Evolutionary conservation across 2,113 vertebrate species (phyloP).

Genomic region (Rhinolophus sinicus): DNA sequence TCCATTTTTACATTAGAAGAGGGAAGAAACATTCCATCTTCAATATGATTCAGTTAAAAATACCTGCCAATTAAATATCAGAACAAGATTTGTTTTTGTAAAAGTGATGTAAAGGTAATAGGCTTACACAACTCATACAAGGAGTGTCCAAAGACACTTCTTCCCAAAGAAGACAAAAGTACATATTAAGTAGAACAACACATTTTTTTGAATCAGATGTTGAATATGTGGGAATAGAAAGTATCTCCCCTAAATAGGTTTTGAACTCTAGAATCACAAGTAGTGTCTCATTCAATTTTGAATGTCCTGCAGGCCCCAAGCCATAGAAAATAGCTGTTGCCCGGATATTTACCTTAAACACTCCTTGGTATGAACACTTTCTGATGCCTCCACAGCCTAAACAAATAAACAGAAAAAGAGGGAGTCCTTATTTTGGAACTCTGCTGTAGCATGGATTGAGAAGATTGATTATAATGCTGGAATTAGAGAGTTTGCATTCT

Average conservation of each 20-base stretch:
- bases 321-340: background rate
- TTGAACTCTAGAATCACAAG: background rate
- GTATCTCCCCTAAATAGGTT: background rate
- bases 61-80: background rate
- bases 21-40: background rate
- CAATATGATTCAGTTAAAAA: background rate
- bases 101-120: background rate
- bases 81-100: background rate
- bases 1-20: background rate
- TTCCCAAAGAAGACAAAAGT: background rate
- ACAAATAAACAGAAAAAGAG: background rate
- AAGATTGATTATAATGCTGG: background rate
- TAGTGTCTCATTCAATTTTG: background rate
- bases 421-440: background rate
- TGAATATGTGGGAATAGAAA: background rate
- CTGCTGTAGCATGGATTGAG: background rate
- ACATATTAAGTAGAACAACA: background rate
- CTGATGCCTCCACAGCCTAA: background rate
- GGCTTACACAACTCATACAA: background rate
- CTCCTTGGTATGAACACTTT: background rate
- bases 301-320: background rate
- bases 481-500: background rate
- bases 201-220: background rate
- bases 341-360: background rate
- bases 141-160: background rate